These are phyloP conservation scores for Blastobasis lacticolella DNA, from an alignment of 2,888 invertebrate species.

Conservation along the genomic window DNA sequence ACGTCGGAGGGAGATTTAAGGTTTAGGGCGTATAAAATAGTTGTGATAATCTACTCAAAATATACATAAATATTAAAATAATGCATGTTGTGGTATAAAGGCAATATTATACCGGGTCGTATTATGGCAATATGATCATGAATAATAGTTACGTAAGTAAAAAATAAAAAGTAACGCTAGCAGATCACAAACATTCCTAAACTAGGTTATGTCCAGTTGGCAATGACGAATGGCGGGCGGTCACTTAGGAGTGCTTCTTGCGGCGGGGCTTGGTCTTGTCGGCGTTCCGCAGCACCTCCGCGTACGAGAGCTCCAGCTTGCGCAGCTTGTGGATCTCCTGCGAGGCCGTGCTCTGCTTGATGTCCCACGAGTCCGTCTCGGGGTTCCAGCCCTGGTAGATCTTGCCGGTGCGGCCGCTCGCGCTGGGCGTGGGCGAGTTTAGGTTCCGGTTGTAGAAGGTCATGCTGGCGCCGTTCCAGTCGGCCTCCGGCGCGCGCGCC, in stretches of 20 bases:
- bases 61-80: conserved; percentile 14
- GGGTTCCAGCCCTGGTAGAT: conserved; percentile 68
- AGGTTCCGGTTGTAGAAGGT: conserved; percentile 79
- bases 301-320: conserved; percentile 87
- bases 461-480: conserved; percentile 82
- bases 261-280: conserved; percentile 72
- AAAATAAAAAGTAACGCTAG: conserved; percentile 64
- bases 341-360: conserved; percentile 81
- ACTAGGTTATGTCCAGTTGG: conserved; percentile 68
- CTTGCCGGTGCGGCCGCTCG: conserved; percentile 62
- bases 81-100: conserved; percentile 4
- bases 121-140: conserved; percentile 67
- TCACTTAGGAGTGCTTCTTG: conserved; percentile 64
- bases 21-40: conserved; percentile 32
- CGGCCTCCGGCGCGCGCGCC: conserved; percentile 47
- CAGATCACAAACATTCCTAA: conserved; percentile 69
- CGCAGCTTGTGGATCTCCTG: conserved; percentile 88
- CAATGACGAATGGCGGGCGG: conserved; percentile 68
- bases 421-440: conserved; percentile 75
- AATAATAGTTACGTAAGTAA: conserved; percentile 44
- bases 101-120: conserved; percentile 5
- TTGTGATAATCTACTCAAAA: conserved; percentile 30
- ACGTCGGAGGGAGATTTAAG: conserved; percentile 44
- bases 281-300: conserved; percentile 85
- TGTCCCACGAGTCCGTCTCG: conserved; percentile 64